Conservation (phyloP, 2,113 vertebrate species). For the Numida meleagris region DNA sequence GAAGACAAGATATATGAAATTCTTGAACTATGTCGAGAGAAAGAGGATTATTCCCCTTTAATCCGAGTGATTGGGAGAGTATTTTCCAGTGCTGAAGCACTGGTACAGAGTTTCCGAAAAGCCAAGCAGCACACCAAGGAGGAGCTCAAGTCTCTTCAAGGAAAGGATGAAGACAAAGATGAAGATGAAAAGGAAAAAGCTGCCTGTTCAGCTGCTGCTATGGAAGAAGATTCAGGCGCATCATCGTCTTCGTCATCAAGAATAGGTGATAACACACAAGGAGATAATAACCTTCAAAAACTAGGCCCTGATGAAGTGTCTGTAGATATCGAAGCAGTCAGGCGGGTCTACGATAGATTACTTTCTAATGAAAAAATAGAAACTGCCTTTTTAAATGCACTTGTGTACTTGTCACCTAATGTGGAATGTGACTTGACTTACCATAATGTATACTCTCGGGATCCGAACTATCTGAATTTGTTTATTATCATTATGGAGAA, state of each 20-base stretch:
- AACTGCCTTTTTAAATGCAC: slow-evolving; percentile 93
- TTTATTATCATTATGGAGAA: slow-evolving; percentile 98
- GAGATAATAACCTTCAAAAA: slow-evolving; percentile 80
- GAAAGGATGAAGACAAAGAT: slow-evolving; percentile 97
- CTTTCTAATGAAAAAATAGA: slow-evolving; percentile 92
- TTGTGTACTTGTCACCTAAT: slow-evolving; percentile 95
- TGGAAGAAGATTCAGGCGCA: slow-evolving; percentile 86
- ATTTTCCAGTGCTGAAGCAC: slow-evolving; percentile 91
- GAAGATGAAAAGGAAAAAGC: slow-evolving; percentile 97
- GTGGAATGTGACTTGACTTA: slow-evolving; percentile 97
- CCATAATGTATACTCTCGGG: slow-evolving; percentile 92
- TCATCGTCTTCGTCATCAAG: slow-evolving; percentile 77
- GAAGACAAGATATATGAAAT: slow-evolving; percentile 92
- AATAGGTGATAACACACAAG: slow-evolving; percentile 80
- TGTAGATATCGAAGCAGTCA: slow-evolving; percentile 90
- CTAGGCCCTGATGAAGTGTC: slow-evolving; percentile 85
- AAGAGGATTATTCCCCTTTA: slow-evolving; percentile 90
- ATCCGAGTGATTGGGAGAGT: slow-evolving; percentile 92
- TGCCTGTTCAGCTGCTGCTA: slow-evolving; percentile 87
- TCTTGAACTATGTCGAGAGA: slow-evolving; percentile 88
- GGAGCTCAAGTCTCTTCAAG: slow-evolving; percentile 94
- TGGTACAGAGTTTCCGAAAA: slow-evolving; percentile 94
- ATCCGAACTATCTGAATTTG: slow-evolving; percentile 96
- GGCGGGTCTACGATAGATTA: slow-evolving; percentile 90
- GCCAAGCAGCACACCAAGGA: slow-evolving; percentile 84